Conservation (phyloP, 1,140 invertebrate genomes). For the Rhagoletis pomonella region DNA sequence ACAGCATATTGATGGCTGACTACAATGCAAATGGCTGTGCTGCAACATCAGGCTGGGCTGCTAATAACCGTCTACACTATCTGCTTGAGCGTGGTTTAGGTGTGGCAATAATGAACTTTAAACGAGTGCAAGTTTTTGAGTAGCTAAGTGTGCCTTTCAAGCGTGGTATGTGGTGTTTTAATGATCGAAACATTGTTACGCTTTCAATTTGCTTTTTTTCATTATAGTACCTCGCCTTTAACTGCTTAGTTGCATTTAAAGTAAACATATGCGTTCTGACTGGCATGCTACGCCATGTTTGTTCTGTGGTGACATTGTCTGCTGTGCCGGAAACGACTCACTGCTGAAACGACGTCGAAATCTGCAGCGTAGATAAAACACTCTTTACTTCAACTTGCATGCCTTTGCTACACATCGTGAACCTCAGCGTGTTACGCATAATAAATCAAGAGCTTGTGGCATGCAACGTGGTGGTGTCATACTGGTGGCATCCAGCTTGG, state of each 20-base stretch:
- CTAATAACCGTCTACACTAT: not conserved
- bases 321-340: not conserved
- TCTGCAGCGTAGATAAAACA: too few species aligned
- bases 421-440: not conserved
- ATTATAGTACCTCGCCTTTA: too few species aligned
- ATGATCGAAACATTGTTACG: not conserved
- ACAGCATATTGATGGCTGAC: not conserved
- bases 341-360: not conserved
- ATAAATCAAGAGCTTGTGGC: not conserved
- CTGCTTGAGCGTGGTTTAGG: not conserved
- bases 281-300: not conserved
- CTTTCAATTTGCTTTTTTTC: not conserved
- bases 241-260: too few species aligned
- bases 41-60: not conserved
- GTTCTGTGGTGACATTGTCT: not conserved
- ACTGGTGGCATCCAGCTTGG: not conserved
- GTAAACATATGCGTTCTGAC: not conserved
- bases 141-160: too few species aligned
- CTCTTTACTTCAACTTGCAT: not conserved
- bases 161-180: too few species aligned
- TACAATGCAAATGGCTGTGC: not conserved
- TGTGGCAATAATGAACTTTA: constrained; percentile 29
- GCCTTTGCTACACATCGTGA: not conserved
- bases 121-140: not conserved
- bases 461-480: not conserved